Evolutionary conservation across 2,888 invertebrate species (phyloP).

Genomic region (Drosophila diplacantha): DNA sequence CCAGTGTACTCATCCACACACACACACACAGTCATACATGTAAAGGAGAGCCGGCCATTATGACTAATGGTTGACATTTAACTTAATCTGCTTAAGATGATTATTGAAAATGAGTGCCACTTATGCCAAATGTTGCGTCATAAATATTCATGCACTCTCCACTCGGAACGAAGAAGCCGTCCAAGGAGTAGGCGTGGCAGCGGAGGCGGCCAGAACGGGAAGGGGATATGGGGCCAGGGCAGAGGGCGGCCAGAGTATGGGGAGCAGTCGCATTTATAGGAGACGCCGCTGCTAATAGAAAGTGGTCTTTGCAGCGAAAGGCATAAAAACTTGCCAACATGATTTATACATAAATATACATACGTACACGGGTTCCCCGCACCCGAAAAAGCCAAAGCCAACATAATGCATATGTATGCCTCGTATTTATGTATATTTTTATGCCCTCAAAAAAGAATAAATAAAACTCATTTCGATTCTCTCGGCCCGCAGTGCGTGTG

Average conservation of each 20-base stretch:
- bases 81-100: slow-evolving; percentile 72
- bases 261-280: slow-evolving; percentile 34
- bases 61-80: slow-evolving; percentile 72
- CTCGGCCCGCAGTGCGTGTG: slow-evolving; percentile 26
- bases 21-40: slow-evolving; percentile 10
- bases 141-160: slow-evolving; percentile 69
- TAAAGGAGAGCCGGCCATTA: slow-evolving; percentile 65
- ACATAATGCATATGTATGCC: slow-evolving; percentile 59
- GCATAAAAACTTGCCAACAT: slow-evolving; percentile 73
- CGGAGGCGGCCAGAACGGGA: not conserved
- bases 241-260: not conserved
- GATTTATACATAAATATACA: slow-evolving; percentile 63
- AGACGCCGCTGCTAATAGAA: slow-evolving; percentile 65
- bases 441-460: slow-evolving; percentile 43
- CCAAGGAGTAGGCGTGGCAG: slow-evolving; percentile 28
- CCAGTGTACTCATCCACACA: slow-evolving; percentile 5
- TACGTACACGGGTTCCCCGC: slow-evolving; percentile 11
- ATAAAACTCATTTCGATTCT: slow-evolving; percentile 62
- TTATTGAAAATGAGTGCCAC: slow-evolving; percentile 72
- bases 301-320: slow-evolving; percentile 56
- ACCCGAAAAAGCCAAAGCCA: slow-evolving; percentile 19
- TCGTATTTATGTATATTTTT: slow-evolving; percentile 53
- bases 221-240: too few relatives aligned
- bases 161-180: slow-evolving; percentile 7
- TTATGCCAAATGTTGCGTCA: slow-evolving; percentile 73